Evolutionary conservation across 2,797 vertebrate genomes (phyloP).

Genomic region (Choloepus didactylus): DNA sequence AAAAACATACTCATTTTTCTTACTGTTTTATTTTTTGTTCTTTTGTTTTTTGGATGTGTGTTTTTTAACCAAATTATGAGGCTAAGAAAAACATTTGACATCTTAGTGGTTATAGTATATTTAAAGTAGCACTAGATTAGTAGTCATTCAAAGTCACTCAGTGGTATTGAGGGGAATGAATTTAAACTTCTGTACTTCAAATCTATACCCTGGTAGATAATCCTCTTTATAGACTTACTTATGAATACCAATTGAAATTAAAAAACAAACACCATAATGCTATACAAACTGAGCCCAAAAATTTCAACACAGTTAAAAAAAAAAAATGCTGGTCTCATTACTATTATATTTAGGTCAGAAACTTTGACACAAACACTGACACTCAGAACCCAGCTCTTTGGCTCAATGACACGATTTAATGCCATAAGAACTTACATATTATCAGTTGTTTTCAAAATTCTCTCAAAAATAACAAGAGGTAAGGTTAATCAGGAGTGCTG

Average conservation of each 20-base stretch:
- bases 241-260: neutral
- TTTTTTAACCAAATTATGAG: neutral
- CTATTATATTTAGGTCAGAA: neutral
- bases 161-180: neutral
- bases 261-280: neutral
- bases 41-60: neutral
- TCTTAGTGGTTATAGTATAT: neutral
- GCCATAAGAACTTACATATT: neutral
- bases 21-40: neutral
- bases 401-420: neutral
- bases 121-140: neutral
- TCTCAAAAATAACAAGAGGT: neutral
- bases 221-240: neutral
- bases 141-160: neutral
- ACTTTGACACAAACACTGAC: neutral
- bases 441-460: neutral
- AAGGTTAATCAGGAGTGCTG: neutral
- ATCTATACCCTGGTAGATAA: neutral
- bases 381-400: neutral
- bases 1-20: neutral
- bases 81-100: neutral
- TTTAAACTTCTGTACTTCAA: neutral
- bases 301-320: neutral
- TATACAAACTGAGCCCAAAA: neutral
- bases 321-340: neutral